phyloP scores from a whole-genome alignment of 2,113 vertebrate species.

The Onychostoma macrolepis region DNA sequence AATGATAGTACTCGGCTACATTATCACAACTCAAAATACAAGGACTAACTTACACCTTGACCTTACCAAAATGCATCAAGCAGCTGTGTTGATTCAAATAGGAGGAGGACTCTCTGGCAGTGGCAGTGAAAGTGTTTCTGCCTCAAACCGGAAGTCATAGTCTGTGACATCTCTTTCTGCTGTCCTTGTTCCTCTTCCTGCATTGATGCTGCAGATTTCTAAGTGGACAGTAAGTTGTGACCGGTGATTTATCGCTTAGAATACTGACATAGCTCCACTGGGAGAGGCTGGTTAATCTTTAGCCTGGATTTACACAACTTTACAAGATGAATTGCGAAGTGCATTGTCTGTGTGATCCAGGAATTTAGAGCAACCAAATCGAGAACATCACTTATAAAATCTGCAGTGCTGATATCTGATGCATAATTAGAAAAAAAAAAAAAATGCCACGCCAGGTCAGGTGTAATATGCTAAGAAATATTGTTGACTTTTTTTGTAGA shows the following conservation, averaged over 20 bases:
- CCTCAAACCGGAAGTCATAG: not conserved
- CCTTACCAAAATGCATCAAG: not conserved
- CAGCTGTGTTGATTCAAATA: not conserved
- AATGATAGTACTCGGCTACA: not conserved
- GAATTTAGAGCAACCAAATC: not conserved
- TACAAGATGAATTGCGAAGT: not conserved
- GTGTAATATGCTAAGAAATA: not conserved
- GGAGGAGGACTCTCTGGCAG: not conserved
- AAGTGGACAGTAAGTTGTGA: not conserved
- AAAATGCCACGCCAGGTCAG: not conserved
- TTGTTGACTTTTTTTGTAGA: too few species aligned
- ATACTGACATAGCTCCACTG: not conserved
- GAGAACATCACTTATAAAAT: not conserved
- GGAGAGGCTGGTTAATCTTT: constrained; percentile 48
- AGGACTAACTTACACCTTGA: not conserved
- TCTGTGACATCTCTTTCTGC: not conserved
- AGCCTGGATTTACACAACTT: not conserved
- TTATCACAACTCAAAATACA: not conserved
- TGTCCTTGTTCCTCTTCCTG: not conserved
- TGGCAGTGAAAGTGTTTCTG: not conserved
- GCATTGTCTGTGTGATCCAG: not conserved
- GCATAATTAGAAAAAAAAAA: not conserved
- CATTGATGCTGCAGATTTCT: not conserved
- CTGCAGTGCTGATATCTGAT: not conserved
- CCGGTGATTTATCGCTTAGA: not conserved